Evolutionary conservation across 2,797 vertebrate genomes (phyloP).

Genomic region (Protosalanx chinensis): DNA sequence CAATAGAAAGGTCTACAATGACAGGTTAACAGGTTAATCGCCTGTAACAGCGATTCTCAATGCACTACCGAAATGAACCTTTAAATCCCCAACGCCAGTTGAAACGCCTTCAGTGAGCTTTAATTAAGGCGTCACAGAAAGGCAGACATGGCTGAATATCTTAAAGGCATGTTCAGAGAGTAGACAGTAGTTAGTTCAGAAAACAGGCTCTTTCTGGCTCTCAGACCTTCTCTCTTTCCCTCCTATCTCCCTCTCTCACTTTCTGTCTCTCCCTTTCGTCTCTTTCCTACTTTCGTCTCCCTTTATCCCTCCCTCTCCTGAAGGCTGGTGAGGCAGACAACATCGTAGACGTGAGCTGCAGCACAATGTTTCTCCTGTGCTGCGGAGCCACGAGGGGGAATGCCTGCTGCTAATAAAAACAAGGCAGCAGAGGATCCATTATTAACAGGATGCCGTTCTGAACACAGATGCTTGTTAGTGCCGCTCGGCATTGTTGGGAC

Average conservation of each 20-base stretch:
- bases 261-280: not conserved
- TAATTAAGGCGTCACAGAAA: too few relatives aligned
- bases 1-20: not conserved
- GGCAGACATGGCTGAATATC: not conserved
- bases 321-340: slow-evolving; percentile 13
- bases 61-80: not conserved
- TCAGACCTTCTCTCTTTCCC: not conserved
- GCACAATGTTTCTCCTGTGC: slow-evolving; percentile 10
- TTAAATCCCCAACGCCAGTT: too few relatives aligned
- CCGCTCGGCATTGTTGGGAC: not conserved
- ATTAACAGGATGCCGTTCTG: not conserved
- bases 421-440: slow-evolving; percentile 13
- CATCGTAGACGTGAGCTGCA: slow-evolving; percentile 20
- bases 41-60: not conserved
- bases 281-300: not conserved
- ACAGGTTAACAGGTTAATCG: too few relatives aligned
- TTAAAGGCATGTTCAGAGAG: not conserved
- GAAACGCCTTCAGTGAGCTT: too few relatives aligned
- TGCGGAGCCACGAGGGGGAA: not conserved
- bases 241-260: not conserved
- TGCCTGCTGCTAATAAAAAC: slow-evolving; percentile 8
- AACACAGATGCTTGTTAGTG: not conserved
- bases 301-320: not conserved
- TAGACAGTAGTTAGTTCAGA: not conserved
- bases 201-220: not conserved